These are phyloP conservation scores for Phacellophora camtschatica DNA, from an alignment of 30 jellyfish, hydroid and myxozoan species.

Conservation along the genomic window DNA sequence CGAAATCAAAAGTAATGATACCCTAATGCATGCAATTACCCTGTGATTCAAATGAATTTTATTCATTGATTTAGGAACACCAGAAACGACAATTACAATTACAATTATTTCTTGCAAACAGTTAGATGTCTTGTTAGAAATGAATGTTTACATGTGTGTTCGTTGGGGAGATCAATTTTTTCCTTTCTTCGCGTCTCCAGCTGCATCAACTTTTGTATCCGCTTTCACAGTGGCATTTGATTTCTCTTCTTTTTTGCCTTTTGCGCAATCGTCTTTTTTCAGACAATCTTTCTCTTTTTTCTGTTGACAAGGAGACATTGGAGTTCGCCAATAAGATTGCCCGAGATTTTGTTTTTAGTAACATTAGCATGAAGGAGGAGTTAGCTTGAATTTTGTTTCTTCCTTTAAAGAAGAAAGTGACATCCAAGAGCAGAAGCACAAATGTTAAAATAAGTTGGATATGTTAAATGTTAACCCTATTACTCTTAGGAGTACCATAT, in stretches of 20 bases:
- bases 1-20: no score
- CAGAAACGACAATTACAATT: no score
- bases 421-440: no score
- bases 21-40: no score
- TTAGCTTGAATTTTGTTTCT: slow-evolving; percentile 68
- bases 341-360: slow-evolving; percentile 8
- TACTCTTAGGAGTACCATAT: no score
- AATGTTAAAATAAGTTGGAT: no score
- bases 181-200: slow-evolving; percentile 59
- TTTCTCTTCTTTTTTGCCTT: slow-evolving; percentile 42
- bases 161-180: background rate
- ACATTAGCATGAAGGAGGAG: slow-evolving; percentile 47
- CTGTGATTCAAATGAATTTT: no score
- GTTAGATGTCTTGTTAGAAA: no score
- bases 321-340: slow-evolving; percentile 70
- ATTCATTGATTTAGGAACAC: no score
- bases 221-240: slow-evolving; percentile 66
- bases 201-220: slow-evolving; percentile 67
- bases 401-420: slow-evolving; percentile 51
- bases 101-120: no score
- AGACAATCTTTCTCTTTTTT: slow-evolving; percentile 60
- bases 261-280: slow-evolving; percentile 18
- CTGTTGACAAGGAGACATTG: slow-evolving; percentile 82
- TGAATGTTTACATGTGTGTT: no score
- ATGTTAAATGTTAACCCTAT: no score